These are phyloP conservation scores for Artibeus lituratus DNA, from an alignment of 2,797 vertebrate genomes.

Conservation along the genomic window DNA sequence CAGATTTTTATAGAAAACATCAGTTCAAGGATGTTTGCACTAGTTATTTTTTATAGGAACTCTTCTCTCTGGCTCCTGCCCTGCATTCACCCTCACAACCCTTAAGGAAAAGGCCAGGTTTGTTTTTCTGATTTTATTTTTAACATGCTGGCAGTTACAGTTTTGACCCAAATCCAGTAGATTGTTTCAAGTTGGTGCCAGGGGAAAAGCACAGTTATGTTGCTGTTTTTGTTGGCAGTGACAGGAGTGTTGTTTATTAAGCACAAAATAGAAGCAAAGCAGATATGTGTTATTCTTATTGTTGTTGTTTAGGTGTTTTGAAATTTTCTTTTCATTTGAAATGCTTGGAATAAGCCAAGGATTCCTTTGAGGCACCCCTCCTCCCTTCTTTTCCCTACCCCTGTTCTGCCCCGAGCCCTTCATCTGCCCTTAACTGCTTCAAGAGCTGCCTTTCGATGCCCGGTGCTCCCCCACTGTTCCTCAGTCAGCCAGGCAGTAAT, in stretches of 20 bases:
- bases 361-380: background rate
- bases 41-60: conserved; percentile 64
- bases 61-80: conserved; percentile 57
- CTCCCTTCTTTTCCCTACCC: background rate
- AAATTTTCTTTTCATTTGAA: background rate
- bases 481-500: background rate
- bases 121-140: conserved; percentile 64
- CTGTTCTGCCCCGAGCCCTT: background rate
- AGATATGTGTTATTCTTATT: background rate
- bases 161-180: conserved; percentile 60
- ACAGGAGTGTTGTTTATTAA: conserved; percentile 45
- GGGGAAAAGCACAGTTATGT: background rate
- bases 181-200: conserved; percentile 62
- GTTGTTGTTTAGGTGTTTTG: background rate
- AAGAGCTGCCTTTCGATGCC: background rate
- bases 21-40: conserved; percentile 64
- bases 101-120: conserved; percentile 55
- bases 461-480: background rate
- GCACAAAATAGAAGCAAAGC: conserved; percentile 44
- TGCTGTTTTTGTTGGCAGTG: conserved; percentile 34
- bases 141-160: conserved; percentile 45
- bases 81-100: conserved; percentile 36
- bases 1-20: conserved; percentile 73
- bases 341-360: background rate
- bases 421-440: background rate